These are phyloP conservation scores for Scaptomyza hsui DNA, from an alignment of 1,140 invertebrate genomes.

Conservation along the genomic window DNA sequence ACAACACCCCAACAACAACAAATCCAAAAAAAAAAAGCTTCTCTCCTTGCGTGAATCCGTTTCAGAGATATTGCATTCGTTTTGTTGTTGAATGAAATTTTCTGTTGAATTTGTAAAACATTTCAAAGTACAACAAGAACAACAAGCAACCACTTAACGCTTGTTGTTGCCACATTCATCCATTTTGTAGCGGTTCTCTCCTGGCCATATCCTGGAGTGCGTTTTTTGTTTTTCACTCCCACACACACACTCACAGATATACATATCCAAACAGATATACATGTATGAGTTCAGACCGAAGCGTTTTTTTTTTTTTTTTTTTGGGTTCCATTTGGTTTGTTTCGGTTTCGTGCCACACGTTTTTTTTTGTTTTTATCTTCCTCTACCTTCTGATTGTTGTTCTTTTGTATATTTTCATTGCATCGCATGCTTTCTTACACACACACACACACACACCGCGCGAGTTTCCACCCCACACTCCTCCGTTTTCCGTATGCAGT, in stretches of 20 bases:
- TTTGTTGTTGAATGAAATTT: conserved; percentile 49
- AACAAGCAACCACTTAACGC: conserved; percentile 74
- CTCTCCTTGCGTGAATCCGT: too few species aligned
- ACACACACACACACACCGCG: conserved; percentile 40
- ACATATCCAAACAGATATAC: conserved; percentile 16
- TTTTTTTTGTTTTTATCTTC: too few species aligned
- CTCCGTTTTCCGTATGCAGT: neutral
- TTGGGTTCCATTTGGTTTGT: conserved; percentile 50
- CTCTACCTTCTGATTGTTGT: conserved; percentile 27
- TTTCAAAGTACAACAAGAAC: conserved; percentile 70
- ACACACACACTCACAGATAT: conserved; percentile 2
- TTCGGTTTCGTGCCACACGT: conserved; percentile 67
- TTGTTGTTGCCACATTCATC: conserved; percentile 76
- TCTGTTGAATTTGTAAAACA: conserved; percentile 72
- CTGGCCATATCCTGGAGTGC: conserved; percentile 59
- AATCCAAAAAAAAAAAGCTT: conserved; percentile 1
- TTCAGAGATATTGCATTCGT: conserved; percentile 17
- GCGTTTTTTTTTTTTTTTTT: too few species aligned
- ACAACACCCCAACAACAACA: neutral
- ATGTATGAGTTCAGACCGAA: conserved; percentile 13
- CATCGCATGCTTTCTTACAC: conserved; percentile 65
- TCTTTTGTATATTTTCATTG: conserved; percentile 51
- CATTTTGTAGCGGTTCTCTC: conserved; percentile 59
- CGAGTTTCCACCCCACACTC: neutral
- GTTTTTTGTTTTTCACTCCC: conserved; percentile 41